Conservation (phyloP, 2,797 vertebrate species). For the Chiloscyllium punctatum region DNA sequence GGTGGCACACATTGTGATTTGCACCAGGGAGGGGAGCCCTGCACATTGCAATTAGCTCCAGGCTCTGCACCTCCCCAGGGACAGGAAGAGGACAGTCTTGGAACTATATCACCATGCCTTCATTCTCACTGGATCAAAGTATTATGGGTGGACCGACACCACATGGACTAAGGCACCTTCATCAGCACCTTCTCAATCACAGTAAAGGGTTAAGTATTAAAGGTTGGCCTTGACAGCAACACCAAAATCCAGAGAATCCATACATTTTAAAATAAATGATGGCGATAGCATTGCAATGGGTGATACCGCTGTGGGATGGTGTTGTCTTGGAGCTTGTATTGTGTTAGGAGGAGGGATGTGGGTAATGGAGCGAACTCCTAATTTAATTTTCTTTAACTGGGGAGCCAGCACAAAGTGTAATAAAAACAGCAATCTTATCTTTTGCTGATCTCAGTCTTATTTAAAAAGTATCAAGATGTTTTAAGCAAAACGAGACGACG, state of each 20-base stretch:
- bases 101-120: not conserved
- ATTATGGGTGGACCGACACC: not conserved
- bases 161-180: not conserved
- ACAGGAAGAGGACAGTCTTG: too few relatives aligned
- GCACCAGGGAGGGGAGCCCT: too few relatives aligned
- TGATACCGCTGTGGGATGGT: not conserved
- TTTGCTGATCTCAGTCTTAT: not conserved
- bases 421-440: not conserved
- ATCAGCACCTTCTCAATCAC: not conserved
- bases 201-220: not conserved
- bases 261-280: not conserved
- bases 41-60: too few relatives aligned
- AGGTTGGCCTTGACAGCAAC: not conserved
- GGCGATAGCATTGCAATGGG: too few relatives aligned
- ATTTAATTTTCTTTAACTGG: constrained; percentile 21
- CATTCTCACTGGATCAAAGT: not conserved
- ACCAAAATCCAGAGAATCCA: not conserved
- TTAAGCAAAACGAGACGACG: not conserved
- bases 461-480: constrained; percentile 9
- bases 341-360: not conserved
- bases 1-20: too few relatives aligned
- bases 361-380: not conserved
- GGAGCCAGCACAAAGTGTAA: not conserved
- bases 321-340: not conserved
- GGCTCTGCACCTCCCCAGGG: too few relatives aligned